Evolutionary conservation across 2,888 invertebrate genomes (phyloP), one percentile per base, ranked within the genome.

Genomic region (Ichneumoninae sp.): DNA sequence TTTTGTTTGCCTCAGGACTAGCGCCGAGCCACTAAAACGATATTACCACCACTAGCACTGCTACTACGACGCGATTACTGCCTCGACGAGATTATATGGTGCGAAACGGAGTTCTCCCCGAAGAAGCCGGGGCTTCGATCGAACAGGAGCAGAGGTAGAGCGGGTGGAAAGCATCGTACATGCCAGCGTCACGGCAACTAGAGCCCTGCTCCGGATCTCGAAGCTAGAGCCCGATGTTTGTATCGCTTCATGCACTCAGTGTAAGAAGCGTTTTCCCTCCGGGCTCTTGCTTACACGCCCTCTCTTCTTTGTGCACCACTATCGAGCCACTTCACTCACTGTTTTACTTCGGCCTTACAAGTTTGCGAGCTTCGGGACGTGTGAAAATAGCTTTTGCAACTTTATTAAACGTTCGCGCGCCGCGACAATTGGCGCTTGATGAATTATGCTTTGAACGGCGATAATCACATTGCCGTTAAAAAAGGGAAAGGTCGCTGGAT

Each of bases 91-190:
- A 74, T 19, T 79, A 50, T 66, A 81, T 70, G 66, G 54, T 63
- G 74, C 74, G 70, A 81, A 81, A 74, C 78, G 54, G 63, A 65
- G 81, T 75, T 85, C 78, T 66, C 66, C 66, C 74, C 68, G 74
- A 70, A 70, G 66, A 63, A 52, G 70, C 65, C 33, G 26, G 30
- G 57, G 60, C 44, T 30, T 44, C 54, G 44, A 74, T 75, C 68
- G 63, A 83, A 78, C 50, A 30, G 73, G 10, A 13, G 70, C 26
- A 26, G 69, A 69, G 69, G 63, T 19, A n/a, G 69, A 74, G 60
- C 73, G 52, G 19, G 68, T 52, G 36, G 57, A 57, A 74, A 57
- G 54, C 68, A 75, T 50, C 57, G 66, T 83, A 69, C 76, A 57
- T 83, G 71, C 47, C 70, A 66, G 40, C 26, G 33, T 47, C 63